A percentile compares a stretch with the other conserved stretches of the same genome.
These are phyloP conservation scores for Anarrhichthys ocellatus DNA, from an alignment of 2,113 vertebrate genomes.

Conservation along the genomic window DNA sequence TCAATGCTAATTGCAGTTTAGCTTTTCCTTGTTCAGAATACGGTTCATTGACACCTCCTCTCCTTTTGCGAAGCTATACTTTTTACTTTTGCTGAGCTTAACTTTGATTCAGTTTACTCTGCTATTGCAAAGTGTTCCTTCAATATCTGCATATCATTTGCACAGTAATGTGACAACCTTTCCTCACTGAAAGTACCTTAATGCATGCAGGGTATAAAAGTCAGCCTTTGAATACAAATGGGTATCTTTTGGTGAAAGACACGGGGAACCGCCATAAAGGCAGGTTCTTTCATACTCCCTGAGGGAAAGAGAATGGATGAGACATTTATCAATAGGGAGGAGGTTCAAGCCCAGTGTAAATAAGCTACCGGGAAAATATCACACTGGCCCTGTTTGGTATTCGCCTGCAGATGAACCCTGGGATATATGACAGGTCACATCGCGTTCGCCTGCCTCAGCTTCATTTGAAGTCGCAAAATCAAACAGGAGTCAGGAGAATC, in stretches of 20 bases:
- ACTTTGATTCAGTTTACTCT: conserved; percentile 74
- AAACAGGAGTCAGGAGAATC: conserved; percentile 53
- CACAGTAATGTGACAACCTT: conserved; percentile 81
- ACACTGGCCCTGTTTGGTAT: conserved; percentile 48
- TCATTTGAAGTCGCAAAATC: conserved; percentile 47
- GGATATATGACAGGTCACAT: conserved; percentile 46
- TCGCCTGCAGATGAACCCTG: conserved; percentile 33
- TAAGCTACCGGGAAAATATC: conserved; percentile 40
- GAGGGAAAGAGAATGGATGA: conserved; percentile 34
- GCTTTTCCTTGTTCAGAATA: conserved; percentile 13
- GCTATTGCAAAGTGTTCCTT: conserved; percentile 74
- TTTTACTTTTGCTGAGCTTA: conserved; percentile 65
- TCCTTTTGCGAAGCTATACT: conserved; percentile 25
- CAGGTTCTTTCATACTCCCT: conserved; percentile 52
- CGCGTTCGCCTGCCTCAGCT: conserved; percentile 4
- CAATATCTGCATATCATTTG: conserved; percentile 79
- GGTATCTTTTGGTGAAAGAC: conserved; percentile 53
- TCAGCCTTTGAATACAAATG: conserved; percentile 79
- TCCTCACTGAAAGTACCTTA: conserved; percentile 71
- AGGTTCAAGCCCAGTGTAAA: conserved; percentile 58
- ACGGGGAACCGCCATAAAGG: conserved; percentile 35
- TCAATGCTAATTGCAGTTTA: conserved; percentile 17
- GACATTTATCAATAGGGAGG: conserved; percentile 45
- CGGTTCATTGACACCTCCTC: background rate
- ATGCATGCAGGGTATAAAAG: conserved; percentile 70